These are phyloP conservation scores for Calephelis nemesis DNA, from an alignment of 1,140 invertebrate species.

Conservation along the genomic window DNA sequence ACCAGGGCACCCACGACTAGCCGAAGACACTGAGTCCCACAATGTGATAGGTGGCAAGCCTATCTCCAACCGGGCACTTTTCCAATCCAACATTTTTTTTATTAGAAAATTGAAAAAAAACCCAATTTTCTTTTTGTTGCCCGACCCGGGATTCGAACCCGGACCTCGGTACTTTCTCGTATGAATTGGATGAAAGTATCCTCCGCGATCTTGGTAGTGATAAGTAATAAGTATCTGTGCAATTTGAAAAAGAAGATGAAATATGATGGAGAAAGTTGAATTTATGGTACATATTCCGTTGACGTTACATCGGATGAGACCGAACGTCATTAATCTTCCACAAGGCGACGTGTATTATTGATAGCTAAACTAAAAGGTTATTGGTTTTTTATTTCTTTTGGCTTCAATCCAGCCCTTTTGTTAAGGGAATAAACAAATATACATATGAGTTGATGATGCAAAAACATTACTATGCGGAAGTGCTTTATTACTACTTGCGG, in stretches of 20 bases:
- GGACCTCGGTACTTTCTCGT: no score
- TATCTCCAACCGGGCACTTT: no score
- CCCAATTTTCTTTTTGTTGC: no score
- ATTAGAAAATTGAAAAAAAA: no score
- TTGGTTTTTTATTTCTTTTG: slow-evolving; percentile 26
- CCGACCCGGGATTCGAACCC: no score
- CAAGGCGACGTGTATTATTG: slow-evolving; percentile 21
- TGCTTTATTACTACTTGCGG: background rate
- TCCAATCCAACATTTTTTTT: no score
- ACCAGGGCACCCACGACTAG: no score
- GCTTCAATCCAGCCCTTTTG: slow-evolving; percentile 21
- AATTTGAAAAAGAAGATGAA: slow-evolving; percentile 3
- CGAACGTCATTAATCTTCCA: slow-evolving; percentile 20
- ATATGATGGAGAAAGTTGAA: slow-evolving; percentile 6
- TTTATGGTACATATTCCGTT: slow-evolving; percentile 16
- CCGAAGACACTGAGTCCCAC: no score
- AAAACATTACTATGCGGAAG: background rate
- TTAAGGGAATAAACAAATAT: slow-evolving; percentile 24
- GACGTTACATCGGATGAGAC: slow-evolving; percentile 18
- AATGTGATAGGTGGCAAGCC: no score
- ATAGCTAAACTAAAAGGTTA: slow-evolving; percentile 24
- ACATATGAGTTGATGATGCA: slow-evolving; percentile 5
- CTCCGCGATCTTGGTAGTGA: no score
- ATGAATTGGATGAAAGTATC: no score
- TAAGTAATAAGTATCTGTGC: background rate